Evolutionary conservation across 2,113 vertebrate species (phyloP).

Genomic region (Fregetta grallaria): DNA sequence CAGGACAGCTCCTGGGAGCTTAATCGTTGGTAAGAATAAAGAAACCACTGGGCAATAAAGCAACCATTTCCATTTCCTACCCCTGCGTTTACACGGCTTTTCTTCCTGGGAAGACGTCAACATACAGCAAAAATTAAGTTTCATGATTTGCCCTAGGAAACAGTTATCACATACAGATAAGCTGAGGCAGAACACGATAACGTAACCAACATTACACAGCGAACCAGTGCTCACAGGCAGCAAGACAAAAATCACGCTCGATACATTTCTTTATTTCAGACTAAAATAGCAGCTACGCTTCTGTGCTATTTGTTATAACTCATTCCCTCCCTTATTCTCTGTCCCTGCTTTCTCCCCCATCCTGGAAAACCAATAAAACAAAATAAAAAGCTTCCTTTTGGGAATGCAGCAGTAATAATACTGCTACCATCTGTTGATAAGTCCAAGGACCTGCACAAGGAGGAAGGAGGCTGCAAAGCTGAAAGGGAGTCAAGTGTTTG

Average conservation of each 20-base stretch:
- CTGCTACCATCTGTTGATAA: conserved; percentile 23
- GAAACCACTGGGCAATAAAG: not conserved
- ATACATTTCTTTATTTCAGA: not conserved
- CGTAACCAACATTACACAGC: rapidly evolving
- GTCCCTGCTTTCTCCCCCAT: not conserved
- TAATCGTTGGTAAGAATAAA: not conserved
- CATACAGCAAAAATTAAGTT: not conserved
- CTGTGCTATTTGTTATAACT: not conserved
- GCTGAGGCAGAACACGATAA: not conserved
- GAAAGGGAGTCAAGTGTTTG: conserved; percentile 15
- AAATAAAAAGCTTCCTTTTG: conserved; percentile 46
- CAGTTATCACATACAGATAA: not conserved
- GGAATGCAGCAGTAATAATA: not conserved
- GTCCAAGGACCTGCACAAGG: not conserved
- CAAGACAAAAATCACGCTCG: not conserved
- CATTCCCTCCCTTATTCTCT: not conserved
- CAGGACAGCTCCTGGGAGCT: not conserved
- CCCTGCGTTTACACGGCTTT: not conserved
- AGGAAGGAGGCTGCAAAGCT: not conserved
- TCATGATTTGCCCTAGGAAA: not conserved
- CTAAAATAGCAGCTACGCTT: not conserved
- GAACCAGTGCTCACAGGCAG: not conserved
- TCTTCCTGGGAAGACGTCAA: not conserved
- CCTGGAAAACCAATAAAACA: not conserved
- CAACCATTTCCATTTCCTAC: not conserved